Evolutionary conservation across 2,888 invertebrate species (phyloP).

Genomic region (Empis livida): DNA sequence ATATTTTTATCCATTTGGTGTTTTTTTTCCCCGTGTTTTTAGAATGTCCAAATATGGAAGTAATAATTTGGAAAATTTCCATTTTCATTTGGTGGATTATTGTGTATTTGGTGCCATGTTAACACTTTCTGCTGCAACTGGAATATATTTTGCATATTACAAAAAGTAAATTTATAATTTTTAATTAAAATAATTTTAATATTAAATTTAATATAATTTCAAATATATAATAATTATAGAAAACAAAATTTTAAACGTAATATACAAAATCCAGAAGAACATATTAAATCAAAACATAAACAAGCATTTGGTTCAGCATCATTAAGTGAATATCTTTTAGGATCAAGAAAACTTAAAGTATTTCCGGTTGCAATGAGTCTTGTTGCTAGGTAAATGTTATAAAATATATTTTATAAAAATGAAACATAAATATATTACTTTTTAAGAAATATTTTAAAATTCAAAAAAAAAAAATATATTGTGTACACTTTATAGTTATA

Average conservation of each 20-base stretch:
- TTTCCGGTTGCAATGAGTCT: slow-evolving; percentile 79
- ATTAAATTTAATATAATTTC: not conserved
- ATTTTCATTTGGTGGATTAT: slow-evolving; percentile 44
- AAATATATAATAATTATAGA: slow-evolving; percentile 4
- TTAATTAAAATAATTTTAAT: not conserved
- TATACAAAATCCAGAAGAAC: slow-evolving; percentile 12
- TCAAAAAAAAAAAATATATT: no score
- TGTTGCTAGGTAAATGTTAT: slow-evolving; percentile 67
- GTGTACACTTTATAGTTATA: slow-evolving; percentile 46
- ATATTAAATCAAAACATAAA: slow-evolving; percentile 1
- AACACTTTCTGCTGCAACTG: slow-evolving; percentile 59
- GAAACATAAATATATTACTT: no score
- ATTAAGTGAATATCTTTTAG: slow-evolving; percentile 62
- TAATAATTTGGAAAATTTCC: slow-evolving; percentile 6
- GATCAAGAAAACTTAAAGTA: slow-evolving; percentile 57
- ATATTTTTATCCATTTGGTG: not conserved
- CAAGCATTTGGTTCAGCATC: slow-evolving; percentile 38
- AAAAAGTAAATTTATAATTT: slow-evolving; percentile 12
- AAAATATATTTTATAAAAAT: no score
- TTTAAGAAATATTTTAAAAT: no score
- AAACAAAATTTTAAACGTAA: slow-evolving; percentile 11
- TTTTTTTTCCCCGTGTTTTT: not conserved
- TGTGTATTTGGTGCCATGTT: slow-evolving; percentile 58
- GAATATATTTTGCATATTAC: slow-evolving; percentile 45
- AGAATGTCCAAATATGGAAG: not conserved